phyloP scores from a whole-genome alignment of 2,797 vertebrate species.

The Arctocebus calabarensis region DNA sequence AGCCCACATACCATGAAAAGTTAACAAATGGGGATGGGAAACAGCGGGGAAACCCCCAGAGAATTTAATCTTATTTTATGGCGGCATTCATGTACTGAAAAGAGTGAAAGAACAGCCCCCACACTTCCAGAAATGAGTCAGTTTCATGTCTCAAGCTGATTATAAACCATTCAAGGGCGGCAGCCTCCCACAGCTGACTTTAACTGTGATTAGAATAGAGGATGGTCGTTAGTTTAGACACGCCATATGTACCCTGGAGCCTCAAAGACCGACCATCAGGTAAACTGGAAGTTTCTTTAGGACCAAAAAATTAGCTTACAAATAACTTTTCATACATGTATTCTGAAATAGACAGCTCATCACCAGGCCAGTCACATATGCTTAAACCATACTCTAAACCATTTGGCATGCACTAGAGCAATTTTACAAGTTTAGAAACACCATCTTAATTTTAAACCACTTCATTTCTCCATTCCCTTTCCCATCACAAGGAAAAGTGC shows the following conservation, averaged over 20 bases:
- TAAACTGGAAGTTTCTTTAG: constrained; percentile 58
- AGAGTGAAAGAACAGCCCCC: constrained; percentile 84
- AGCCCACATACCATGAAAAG: constrained; percentile 73
- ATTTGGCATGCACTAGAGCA: neutral
- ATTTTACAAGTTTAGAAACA: constrained; percentile 31
- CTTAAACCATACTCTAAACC: neutral
- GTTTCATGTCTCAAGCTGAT: constrained; percentile 85
- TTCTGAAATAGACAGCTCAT: constrained; percentile 43
- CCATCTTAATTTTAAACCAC: constrained; percentile 20
- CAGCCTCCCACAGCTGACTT: constrained; percentile 88
- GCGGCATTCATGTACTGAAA: constrained; percentile 84
- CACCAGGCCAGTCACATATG: neutral
- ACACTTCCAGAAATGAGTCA: constrained; percentile 88
- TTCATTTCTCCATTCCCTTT: constrained; percentile 9
- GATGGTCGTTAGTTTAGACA: constrained; percentile 65
- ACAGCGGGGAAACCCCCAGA: constrained; percentile 78
- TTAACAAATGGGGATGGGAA: constrained; percentile 76
- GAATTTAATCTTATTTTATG: constrained; percentile 83
- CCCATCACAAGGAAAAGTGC: constrained; percentile 17
- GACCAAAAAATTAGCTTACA: constrained; percentile 27
- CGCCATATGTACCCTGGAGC: constrained; percentile 59
- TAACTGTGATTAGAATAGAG: constrained; percentile 80
- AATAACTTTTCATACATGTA: constrained; percentile 34
- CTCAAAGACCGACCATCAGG: constrained; percentile 51
- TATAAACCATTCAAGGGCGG: constrained; percentile 87